A percentile compares a stretch with the other conserved stretches of the same genome.
Evolutionary conservation across 1,140 invertebrate species (phyloP).

Genomic region (Melitaea cinxia): DNA sequence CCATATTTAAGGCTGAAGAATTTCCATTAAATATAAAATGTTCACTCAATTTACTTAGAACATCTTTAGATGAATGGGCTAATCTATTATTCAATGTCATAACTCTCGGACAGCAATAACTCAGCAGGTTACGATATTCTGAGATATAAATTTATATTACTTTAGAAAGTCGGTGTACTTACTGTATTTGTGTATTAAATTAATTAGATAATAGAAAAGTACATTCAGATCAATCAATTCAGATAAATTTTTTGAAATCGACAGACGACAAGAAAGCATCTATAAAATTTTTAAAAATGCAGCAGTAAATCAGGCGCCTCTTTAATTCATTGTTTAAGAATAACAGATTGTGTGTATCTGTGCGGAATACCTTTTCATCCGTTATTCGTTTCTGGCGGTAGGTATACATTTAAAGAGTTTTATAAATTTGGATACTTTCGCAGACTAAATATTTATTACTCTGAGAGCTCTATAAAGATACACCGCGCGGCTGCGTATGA

Average conservation of each 20-base stretch:
- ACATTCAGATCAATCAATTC: background rate
- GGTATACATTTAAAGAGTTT: slow-evolving; percentile 20
- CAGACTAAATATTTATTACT: slow-evolving; percentile 44
- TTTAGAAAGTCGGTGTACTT: slow-evolving; percentile 29
- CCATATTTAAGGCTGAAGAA: slow-evolving; percentile 29
- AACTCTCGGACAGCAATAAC: slow-evolving; percentile 38
- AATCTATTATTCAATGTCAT: slow-evolving; percentile 47
- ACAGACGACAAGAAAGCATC: too few species aligned
- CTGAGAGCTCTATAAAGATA: slow-evolving; percentile 43
- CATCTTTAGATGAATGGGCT: slow-evolving; percentile 35
- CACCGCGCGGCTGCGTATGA: slow-evolving; percentile 50
- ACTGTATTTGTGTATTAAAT: slow-evolving; percentile 27
- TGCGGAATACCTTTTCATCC: background rate
- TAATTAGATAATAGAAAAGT: slow-evolving; percentile 2
- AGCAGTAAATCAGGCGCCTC: background rate
- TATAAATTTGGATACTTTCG: slow-evolving; percentile 34
- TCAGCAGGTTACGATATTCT: slow-evolving; percentile 37
- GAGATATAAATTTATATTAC: slow-evolving; percentile 31
- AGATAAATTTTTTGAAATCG: too few species aligned
- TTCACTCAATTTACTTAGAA: slow-evolving; percentile 41
- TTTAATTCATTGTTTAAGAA: background rate
- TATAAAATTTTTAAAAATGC: too few species aligned
- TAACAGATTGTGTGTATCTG: background rate
- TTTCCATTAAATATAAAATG: slow-evolving; percentile 45
- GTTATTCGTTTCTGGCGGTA: slow-evolving; percentile 18